Percentiles rank a stretch among this genome's conserved stretches.
Evolutionary conservation across 1,140 invertebrate species (phyloP).

Genomic region (Cyclina sinensis): DNA sequence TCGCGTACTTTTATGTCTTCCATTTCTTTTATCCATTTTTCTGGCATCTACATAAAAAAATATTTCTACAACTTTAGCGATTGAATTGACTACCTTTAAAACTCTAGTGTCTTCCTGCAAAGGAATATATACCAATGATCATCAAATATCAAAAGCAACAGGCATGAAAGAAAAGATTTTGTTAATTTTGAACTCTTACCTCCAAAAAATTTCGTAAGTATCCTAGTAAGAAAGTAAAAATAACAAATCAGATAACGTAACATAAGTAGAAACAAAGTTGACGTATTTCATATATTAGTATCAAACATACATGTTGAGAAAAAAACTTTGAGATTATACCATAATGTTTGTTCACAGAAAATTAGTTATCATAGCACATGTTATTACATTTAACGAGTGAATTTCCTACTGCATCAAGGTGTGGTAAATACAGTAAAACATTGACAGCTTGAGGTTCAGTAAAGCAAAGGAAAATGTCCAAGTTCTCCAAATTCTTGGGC

Average conservation of each 20-base stretch:
- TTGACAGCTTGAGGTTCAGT: too few species aligned
- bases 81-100: neutral
- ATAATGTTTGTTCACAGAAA: neutral
- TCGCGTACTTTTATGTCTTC: conserved; percentile 98
- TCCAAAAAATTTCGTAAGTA: neutral
- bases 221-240: neutral
- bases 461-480: too few species aligned
- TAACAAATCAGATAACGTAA: neutral
- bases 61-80: neutral
- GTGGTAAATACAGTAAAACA: too few species aligned
- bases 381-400: neutral
- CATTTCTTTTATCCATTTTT: conserved; percentile 97
- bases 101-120: neutral
- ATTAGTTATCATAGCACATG: neutral
- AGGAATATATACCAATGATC: neutral
- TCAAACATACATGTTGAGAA: neutral
- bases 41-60: conserved; percentile 84
- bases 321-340: neutral
- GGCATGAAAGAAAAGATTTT: conserved; percentile 15
- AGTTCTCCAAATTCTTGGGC: too few species aligned
- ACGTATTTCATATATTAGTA: neutral
- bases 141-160: neutral
- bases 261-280: neutral
- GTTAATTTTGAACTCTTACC: conserved; percentile 5
- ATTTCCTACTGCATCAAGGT: neutral